These are phyloP conservation scores for Premnoplex brunnescens DNA, from an alignment of 2,797 vertebrate genomes.

Conservation along the genomic window DNA sequence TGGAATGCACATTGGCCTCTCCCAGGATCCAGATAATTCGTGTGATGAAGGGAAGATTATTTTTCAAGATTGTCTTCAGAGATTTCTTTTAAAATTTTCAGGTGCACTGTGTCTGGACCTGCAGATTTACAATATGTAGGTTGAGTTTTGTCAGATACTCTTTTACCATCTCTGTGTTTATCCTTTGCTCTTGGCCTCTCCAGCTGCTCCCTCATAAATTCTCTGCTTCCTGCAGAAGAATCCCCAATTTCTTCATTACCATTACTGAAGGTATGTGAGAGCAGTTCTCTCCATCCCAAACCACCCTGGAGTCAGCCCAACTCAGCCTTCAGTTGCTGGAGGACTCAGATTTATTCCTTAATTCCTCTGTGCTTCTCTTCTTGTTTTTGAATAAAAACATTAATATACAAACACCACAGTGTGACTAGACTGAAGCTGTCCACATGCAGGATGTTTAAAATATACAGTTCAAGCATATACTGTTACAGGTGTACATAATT, in stretches of 20 bases:
- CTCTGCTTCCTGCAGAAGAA: conserved; percentile 41
- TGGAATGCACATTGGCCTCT: not conserved
- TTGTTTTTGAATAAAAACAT: conserved; percentile 30
- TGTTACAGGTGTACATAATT: not conserved
- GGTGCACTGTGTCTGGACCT: not conserved
- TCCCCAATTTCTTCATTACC: conserved; percentile 47
- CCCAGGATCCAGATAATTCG: not conserved
- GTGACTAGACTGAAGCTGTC: not conserved
- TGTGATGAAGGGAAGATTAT: conserved; percentile 14
- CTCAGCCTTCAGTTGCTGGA: conserved; percentile 7
- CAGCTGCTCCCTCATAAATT: conserved; percentile 58
- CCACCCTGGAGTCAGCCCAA: not conserved
- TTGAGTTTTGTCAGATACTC: conserved; percentile 55
- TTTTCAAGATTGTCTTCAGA: conserved; percentile 31
- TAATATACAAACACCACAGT: not conserved
- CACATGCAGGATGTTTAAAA: not conserved
- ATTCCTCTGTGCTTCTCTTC: conserved; percentile 32
- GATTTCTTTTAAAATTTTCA: conserved; percentile 47
- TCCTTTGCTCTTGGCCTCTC: conserved; percentile 60
- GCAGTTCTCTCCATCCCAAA: not conserved
- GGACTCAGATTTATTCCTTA: conserved; percentile 24
- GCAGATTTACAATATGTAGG: conserved; percentile 53
- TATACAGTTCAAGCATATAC: not conserved
- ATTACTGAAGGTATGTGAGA: conserved; percentile 24
- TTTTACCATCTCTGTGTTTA: conserved; percentile 62